Evolutionary conservation across 2,113 vertebrate genomes (phyloP).

Genomic region (Emydocephalus ijimae): DNA sequence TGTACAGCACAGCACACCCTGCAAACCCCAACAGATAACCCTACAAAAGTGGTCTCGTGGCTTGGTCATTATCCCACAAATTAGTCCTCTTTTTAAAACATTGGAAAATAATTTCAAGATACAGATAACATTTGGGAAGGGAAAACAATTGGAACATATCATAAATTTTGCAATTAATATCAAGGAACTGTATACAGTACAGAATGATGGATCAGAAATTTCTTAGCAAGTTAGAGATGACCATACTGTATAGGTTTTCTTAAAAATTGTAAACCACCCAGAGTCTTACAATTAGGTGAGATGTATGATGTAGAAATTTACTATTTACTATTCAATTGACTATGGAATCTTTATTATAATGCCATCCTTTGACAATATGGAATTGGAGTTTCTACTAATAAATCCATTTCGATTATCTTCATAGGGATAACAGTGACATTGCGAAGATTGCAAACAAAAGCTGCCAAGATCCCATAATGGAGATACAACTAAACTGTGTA

Average conservation of each 20-base stretch:
- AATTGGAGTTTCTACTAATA: not conserved
- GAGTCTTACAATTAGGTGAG: not conserved
- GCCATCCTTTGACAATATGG: not conserved
- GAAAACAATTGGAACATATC: not conserved
- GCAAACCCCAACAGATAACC: not conserved
- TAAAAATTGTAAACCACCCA: not conserved
- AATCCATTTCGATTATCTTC: constrained; percentile 24
- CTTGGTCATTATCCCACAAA: not conserved
- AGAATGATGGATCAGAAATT: not conserved
- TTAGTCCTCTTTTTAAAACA: not conserved
- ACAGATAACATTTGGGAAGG: not conserved
- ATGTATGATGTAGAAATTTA: not conserved
- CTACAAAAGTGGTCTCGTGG: not conserved
- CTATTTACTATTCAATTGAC: not conserved
- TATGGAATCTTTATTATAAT: not conserved
- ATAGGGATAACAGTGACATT: constrained; percentile 16
- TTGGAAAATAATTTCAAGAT: not conserved
- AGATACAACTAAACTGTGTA: not conserved
- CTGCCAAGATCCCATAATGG: constrained; percentile 19
- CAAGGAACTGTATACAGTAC: not conserved
- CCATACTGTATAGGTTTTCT: not conserved
- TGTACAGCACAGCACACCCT: not conserved
- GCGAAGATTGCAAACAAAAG: constrained; percentile 11
- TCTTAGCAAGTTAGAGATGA: not conserved
- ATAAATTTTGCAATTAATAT: not conserved